Evolutionary conservation across 1,140 invertebrate species (phyloP).

Genomic region (Ladona fulva): DNA sequence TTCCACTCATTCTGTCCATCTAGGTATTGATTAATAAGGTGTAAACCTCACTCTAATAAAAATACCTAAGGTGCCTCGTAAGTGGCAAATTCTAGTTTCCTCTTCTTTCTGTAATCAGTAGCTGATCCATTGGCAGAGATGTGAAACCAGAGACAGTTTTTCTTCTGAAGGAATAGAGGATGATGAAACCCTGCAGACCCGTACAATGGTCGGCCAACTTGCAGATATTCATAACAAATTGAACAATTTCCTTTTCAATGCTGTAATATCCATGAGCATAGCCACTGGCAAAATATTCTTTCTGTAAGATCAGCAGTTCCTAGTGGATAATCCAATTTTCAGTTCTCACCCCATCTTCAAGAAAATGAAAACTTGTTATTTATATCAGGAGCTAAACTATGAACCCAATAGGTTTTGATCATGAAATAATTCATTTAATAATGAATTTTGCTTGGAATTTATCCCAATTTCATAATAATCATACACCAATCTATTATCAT

Average conservation of each 20-base stretch:
- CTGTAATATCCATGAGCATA: conserved; percentile 86
- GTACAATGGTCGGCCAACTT: conserved; percentile 80
- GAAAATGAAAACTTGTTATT: no score
- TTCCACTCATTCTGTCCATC: no score
- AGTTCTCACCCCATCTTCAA: conserved; percentile 65
- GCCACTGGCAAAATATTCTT: conserved; percentile 85
- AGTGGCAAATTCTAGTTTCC: conserved; percentile 80
- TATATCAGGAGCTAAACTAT: no score
- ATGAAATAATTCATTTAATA: no score
- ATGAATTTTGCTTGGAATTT: no score
- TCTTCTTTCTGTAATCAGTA: conserved; percentile 86
- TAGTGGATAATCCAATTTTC: conserved; percentile 78
- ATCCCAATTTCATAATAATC: no score
- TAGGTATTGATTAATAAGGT: no score
- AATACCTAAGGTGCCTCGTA: conserved; percentile 73
- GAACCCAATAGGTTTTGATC: no score
- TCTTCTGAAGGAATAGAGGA: conserved; percentile 87
- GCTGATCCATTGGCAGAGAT: conserved; percentile 75
- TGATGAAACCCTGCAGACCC: conserved; percentile 77
- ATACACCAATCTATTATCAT: no score
- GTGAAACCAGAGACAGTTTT: conserved; percentile 84
- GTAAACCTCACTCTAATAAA: no score
- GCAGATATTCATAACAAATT: conserved; percentile 67
- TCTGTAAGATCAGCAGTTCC: conserved; percentile 74
- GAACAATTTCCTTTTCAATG: conserved; percentile 81